phyloP scores from a whole-genome alignment of 1,140 invertebrate genomes.

The Drosophila micromelanica region DNA sequence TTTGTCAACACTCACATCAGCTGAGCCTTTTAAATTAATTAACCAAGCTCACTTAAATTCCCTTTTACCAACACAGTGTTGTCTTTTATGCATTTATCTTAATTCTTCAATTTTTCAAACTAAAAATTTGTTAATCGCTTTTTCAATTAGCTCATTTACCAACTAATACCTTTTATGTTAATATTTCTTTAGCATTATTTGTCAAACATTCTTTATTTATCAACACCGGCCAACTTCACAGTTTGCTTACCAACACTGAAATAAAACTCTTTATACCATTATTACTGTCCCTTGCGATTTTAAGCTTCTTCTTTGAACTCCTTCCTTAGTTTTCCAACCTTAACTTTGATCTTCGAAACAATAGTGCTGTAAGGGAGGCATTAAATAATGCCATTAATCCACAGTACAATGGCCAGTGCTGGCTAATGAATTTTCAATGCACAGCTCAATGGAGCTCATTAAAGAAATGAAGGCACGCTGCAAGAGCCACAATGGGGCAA shows the following conservation, averaged over 20 bases:
- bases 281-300: not conserved
- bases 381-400: constrained; percentile 6
- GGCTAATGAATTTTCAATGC: constrained; percentile 70
- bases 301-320: not conserved
- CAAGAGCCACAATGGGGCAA: constrained; percentile 48
- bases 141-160: too few species aligned
- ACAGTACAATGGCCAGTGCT: constrained; percentile 17
- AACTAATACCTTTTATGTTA: too few species aligned
- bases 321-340: not conserved
- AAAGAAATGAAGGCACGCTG: constrained; percentile 46
- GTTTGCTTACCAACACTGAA: not conserved
- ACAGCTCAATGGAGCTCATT: constrained; percentile 63
- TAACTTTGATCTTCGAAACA: constrained; percentile 20
- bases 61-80: too few species aligned
- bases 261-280: not conserved
- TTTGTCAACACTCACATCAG: not conserved
- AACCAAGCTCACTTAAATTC: too few species aligned
- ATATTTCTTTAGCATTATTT: too few species aligned
- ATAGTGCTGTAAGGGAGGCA: constrained; percentile 1
- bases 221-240: not conserved
- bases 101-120: too few species aligned
- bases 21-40: too few species aligned
- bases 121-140: too few species aligned
- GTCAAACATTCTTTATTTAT: not conserved
- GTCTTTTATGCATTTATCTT: too few species aligned